Evolutionary conservation across 2,888 invertebrate genomes (phyloP).

Genomic region (Phytoseiulus persimilis): DNA sequence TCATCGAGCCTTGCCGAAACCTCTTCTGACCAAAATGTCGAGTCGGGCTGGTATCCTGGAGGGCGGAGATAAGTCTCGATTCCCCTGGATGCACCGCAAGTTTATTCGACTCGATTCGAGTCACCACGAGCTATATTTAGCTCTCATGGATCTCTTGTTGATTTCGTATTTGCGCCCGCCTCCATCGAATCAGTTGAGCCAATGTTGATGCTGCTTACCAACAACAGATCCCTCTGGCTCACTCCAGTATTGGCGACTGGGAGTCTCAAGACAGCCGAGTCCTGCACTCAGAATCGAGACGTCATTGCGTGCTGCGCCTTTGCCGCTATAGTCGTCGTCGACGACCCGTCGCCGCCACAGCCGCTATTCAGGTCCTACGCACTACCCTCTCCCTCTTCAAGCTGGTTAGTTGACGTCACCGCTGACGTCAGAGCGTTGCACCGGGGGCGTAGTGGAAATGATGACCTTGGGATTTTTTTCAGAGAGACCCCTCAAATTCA

Average conservation of each 20-base stretch:
- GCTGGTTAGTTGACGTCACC: background rate
- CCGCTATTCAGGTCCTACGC: background rate
- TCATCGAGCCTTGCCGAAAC: background rate
- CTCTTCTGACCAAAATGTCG: background rate
- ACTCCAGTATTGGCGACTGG: background rate
- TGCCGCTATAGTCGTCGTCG: background rate
- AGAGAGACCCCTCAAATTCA: background rate
- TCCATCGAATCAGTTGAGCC: background rate
- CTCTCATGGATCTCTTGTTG: background rate
- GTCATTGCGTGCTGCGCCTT: background rate
- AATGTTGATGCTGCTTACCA: background rate
- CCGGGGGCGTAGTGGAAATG: background rate
- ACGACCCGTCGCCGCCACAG: background rate
- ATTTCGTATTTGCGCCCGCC: background rate
- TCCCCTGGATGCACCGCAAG: background rate
- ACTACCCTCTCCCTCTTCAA: background rate
- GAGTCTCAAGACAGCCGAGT: background rate
- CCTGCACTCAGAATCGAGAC: background rate
- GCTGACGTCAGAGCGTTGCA: background rate
- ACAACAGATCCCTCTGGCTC: background rate
- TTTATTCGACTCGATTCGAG: background rate
- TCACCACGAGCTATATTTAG: background rate
- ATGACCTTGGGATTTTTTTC: background rate
- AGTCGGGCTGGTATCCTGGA: background rate
- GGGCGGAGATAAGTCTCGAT: background rate